A percentile compares a stretch with the other conserved stretches of the same genome.
Evolutionary conservation across 2,888 invertebrate species (phyloP).

Genomic region (Drosophila austrosaltans): DNA sequence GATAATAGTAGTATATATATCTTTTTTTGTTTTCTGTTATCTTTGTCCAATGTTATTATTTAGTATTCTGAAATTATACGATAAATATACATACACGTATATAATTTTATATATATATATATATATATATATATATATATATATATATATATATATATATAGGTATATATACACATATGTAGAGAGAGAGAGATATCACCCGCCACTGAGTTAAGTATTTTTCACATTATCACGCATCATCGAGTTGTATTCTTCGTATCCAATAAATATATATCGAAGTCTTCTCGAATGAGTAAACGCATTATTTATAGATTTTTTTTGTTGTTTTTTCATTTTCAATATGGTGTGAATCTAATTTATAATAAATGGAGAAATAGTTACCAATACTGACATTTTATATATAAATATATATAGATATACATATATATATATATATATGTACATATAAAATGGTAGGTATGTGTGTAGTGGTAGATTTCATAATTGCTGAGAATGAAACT

Average conservation of each 20-base stretch:
- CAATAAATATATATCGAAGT: constrained; percentile 14
- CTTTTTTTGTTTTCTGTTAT: constrained; percentile 7
- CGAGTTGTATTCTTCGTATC: constrained; percentile 43
- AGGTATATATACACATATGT: constrained; percentile 22
- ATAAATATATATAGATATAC: constrained; percentile 19
- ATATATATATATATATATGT: background rate
- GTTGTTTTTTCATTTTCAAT: constrained; percentile 45
- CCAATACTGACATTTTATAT: constrained; percentile 27
- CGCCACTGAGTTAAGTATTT: constrained; percentile 76
- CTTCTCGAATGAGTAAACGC: constrained; percentile 66
- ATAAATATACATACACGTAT: constrained; percentile 27
- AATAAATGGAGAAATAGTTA: constrained; percentile 65
- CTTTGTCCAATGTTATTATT: constrained; percentile 16
- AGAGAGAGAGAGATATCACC: constrained; percentile 73
- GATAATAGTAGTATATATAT: constrained; percentile 7
- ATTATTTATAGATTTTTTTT: constrained; percentile 44
- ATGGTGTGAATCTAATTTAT: constrained; percentile 71
- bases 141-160: constrained; percentile 21
- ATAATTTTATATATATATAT: constrained; percentile 27
- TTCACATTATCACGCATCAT: constrained; percentile 72
- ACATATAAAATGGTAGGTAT: background rate
- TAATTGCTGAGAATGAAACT: constrained; percentile 35
- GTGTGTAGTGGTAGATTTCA: constrained; percentile 38
- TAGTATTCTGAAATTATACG: constrained; percentile 13
- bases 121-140: constrained; percentile 24